A percentile compares a stretch with the other conserved stretches of the same genome.
phyloP scores from a whole-genome alignment of 2,797 vertebrate species.

The Alcedo atthis region DNA sequence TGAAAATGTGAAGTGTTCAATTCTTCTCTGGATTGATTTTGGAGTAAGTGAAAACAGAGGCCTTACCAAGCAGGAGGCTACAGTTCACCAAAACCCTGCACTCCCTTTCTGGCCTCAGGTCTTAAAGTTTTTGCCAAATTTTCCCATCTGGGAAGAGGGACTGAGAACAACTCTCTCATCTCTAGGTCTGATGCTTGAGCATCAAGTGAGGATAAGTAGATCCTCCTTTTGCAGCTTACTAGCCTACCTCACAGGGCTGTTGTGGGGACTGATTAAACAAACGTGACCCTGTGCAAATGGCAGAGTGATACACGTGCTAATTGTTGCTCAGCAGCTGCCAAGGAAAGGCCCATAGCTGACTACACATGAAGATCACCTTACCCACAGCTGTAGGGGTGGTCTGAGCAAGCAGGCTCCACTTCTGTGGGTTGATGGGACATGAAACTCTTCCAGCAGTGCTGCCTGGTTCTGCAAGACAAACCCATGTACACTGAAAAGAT shows the following conservation, averaged over 20 bases:
- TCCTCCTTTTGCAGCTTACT: not conserved
- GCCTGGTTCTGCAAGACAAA: not conserved
- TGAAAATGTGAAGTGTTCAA: not conserved
- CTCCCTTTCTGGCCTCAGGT: not conserved
- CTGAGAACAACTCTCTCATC: not conserved
- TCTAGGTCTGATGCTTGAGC: not conserved
- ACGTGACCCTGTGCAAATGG: not conserved
- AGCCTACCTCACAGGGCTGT: slow-evolving; percentile 65
- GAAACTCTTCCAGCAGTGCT: not conserved
- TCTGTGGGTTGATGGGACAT: not conserved
- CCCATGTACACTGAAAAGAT: not conserved
- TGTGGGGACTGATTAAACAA: slow-evolving; percentile 67
- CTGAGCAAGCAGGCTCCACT: not conserved
- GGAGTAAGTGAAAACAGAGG: not conserved
- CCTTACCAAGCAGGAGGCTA: not conserved
- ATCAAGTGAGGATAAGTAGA: not conserved
- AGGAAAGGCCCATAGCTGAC: not conserved
- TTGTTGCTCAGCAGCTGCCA: slow-evolving; percentile 3
- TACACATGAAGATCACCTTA: not conserved
- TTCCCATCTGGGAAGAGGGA: not conserved
- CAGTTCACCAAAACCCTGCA: not conserved
- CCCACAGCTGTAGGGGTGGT: not conserved
- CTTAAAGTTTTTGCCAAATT: not conserved
- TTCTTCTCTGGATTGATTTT: not conserved
- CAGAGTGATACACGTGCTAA: slow-evolving; percentile 2